phyloP scores from a whole-genome alignment of 2,888 invertebrate species.

The Mesopsocus fuscifrons region DNA sequence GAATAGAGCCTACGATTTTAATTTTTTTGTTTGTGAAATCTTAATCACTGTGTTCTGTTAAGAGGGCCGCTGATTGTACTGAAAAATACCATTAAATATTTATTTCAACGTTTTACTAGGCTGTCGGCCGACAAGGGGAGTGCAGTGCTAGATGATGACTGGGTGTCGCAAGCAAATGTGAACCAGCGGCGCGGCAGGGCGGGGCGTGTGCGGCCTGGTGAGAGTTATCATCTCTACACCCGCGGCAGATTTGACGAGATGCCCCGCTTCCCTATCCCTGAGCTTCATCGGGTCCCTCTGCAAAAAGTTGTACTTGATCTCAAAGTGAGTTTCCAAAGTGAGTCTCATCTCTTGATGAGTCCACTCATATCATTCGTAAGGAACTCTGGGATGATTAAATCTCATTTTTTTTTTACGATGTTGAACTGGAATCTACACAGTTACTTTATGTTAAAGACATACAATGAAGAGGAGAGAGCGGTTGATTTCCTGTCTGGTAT shows the following conservation, averaged over 20 bases:
- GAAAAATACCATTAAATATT: too few relatives aligned
- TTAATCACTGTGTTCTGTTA: too few relatives aligned
- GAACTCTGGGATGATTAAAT: too few relatives aligned
- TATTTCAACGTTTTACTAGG: constrained; percentile 8
- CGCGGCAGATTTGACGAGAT: constrained; percentile 12
- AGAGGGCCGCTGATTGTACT: too few relatives aligned
- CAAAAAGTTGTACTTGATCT: constrained; percentile 37
- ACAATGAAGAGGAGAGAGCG: constrained; percentile 25
- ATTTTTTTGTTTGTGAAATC: too few relatives aligned
- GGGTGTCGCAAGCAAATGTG: constrained; percentile 42
- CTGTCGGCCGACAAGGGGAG: constrained; percentile 23
- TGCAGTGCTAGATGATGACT: constrained; percentile 33
- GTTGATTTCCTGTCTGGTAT: constrained; percentile 37
- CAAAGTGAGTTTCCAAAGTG: constrained; percentile 34
- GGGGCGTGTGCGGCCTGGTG: constrained; percentile 42
- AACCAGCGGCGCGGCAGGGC: constrained; percentile 46
- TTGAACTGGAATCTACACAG: too few relatives aligned
- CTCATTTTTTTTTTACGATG: too few relatives aligned
- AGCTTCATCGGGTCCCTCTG: constrained; percentile 39
- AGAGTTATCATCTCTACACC: constrained; percentile 30
- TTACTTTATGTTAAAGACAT: neutral
- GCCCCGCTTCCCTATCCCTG: constrained; percentile 34
- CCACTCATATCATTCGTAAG: constrained; percentile 4
- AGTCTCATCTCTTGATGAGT: neutral
- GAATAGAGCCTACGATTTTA: too few relatives aligned